Base-by-base conservation (phyloP, 2,113 vertebrate species). In the Pogonocichla stellata region DNA sequence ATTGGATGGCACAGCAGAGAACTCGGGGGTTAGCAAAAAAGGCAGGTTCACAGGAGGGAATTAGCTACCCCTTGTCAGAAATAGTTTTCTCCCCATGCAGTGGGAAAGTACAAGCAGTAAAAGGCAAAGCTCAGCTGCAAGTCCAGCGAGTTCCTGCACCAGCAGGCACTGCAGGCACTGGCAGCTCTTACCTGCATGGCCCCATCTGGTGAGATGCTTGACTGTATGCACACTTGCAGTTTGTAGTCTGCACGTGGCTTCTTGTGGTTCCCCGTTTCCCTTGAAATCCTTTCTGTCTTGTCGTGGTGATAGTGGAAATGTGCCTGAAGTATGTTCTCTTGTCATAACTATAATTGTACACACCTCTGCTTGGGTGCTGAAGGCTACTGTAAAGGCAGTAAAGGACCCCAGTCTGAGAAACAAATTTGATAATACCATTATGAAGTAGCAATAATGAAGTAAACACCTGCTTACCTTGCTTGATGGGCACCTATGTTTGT, bases 61-160 rank as follows among this genome's bases (percentile, higher is more conserved):
- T 80, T 77, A 92, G 82, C 92, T 83, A 50, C 64, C 24, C 12
- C 73, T 43, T 88, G 86, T 93, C 82, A 83, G 82, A 83, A 90
- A 66, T 80, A 3, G 66, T 90, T 82, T 90, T 90, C 42, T 62
- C 56, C 50, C 62, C 47, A 36, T 60, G 38, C 80, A 91, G 48
- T 1, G 7, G 22, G 64, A 28, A 88, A 56, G 33, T 43, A 23
- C 62, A 70, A 80, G 34, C 4, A 1, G 5, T 51, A 54, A 23
- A 17, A 28, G 38, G 47, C 79, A 70, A 43, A 90, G 82, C 64
- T 86, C 25, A 78, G 75, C 50, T 75, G 17, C 16, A n/a, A 75
- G 48, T 62, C 4, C 53, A 10, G 10, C 2, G 1, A n/a, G 38
- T 62, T 90, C 50, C 71, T 73, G 1, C 51, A 7, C 13, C 53